Conservation (phyloP, 2,113 vertebrate genomes). For the Laticauda laticaudata region DNA sequence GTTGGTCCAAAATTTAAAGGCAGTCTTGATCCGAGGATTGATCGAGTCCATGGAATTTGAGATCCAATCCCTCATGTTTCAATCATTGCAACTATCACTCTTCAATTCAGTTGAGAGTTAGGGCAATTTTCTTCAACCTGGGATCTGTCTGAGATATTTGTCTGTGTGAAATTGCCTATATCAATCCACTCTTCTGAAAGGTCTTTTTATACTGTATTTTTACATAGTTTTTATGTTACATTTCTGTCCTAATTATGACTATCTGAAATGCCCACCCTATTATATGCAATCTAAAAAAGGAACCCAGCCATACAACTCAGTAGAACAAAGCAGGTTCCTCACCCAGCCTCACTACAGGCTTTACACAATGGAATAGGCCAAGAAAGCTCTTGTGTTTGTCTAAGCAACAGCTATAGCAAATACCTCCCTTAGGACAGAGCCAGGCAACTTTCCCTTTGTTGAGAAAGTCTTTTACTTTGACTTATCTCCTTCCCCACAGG, state of each 20-base stretch:
- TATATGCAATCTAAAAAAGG: constrained; percentile 28
- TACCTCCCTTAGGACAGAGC: not conserved
- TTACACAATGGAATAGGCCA: constrained; percentile 4
- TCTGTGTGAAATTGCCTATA: not conserved
- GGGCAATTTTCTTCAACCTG: not conserved
- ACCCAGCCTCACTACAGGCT: accelerated
- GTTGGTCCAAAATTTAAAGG: not conserved
- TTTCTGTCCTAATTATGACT: not conserved
- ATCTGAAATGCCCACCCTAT: not conserved
- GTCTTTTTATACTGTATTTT: not conserved
- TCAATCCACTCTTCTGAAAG: not conserved
- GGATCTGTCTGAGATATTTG: not conserved
- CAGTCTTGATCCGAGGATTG: not conserved
- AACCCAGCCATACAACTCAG: not conserved
- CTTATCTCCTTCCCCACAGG: not conserved
- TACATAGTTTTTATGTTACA: not conserved
- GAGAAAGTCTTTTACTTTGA: constrained; percentile 3
- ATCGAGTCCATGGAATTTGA: not conserved
- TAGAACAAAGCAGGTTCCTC: constrained; percentile 2
- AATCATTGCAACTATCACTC: not conserved
- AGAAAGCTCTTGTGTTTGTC: accelerated
- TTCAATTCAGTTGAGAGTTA: not conserved
- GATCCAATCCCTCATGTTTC: not conserved
- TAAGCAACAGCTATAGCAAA: constrained; percentile 2
- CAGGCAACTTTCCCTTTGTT: accelerated